These are phyloP conservation scores for Nephrocerus scutellatus DNA, from an alignment of 2,888 invertebrate species.

Conservation along the genomic window DNA sequence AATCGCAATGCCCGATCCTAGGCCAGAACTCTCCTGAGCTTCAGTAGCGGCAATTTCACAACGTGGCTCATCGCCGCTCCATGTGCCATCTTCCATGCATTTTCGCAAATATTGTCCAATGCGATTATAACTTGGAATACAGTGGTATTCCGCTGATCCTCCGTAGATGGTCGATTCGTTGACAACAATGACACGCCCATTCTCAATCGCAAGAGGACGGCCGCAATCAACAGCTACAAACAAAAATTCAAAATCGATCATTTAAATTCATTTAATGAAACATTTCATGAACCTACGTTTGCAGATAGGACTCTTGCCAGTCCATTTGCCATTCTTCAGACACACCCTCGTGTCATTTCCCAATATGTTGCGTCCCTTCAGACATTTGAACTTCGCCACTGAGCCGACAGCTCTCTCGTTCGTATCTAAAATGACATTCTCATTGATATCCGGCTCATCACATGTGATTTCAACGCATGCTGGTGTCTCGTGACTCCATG, in stretches of 20 bases:
- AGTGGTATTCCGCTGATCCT: conserved; percentile 83
- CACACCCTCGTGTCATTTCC: conserved; percentile 76
- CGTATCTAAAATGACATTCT: conserved; percentile 54
- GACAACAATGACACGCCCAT: conserved; percentile 78
- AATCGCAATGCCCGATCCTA: conserved; percentile 77
- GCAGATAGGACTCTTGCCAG: conserved; percentile 69
- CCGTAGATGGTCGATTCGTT: conserved; percentile 78
- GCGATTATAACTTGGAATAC: conserved; percentile 74
- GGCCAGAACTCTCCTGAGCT: conserved; percentile 62
- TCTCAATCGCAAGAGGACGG: conserved; percentile 69
- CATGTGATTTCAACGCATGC: conserved; percentile 79
- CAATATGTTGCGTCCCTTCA: conserved; percentile 70
- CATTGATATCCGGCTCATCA: conserved; percentile 57
- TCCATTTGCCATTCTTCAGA: conserved; percentile 72
- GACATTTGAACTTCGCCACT: conserved; percentile 72
- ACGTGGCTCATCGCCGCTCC: conserved; percentile 81
- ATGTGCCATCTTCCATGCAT: conserved; percentile 74
- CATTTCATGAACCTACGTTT: conserved; percentile 65
- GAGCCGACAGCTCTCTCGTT: conserved; percentile 70
- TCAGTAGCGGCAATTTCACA: conserved; percentile 68
- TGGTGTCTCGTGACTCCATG: conserved; percentile 81
- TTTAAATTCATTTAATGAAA: too few species aligned
- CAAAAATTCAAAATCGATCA: conserved; percentile 11
- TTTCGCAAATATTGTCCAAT: conserved; percentile 76
- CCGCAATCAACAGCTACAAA: conserved; percentile 75